Conservation (phyloP, 2,113 vertebrate genomes). For the Phycodurus eques region DNA sequence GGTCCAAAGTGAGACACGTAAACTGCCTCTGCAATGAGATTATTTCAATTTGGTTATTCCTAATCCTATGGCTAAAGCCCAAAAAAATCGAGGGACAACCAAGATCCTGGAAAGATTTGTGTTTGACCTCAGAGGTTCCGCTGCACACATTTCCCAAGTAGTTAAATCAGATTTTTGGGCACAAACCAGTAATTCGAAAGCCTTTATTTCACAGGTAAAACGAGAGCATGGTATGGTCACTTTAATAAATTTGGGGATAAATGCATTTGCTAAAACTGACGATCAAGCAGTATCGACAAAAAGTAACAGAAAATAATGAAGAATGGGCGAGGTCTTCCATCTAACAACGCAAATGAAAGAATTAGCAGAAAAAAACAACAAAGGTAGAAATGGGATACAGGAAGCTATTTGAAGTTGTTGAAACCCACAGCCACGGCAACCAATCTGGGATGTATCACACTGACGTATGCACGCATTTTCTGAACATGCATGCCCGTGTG, state of each 20-base stretch:
- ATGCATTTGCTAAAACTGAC: background rate
- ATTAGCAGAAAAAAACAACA: background rate
- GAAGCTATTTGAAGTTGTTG: conserved; percentile 26
- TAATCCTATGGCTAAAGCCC: too few species aligned
- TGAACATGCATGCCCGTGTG: conserved; percentile 8
- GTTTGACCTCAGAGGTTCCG: too few species aligned
- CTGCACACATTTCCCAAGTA: too few species aligned
- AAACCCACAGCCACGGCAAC: conserved; percentile 41
- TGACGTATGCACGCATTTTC: conserved; percentile 9
- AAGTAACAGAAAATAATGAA: background rate
- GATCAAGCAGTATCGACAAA: background rate
- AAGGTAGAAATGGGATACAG: conserved; percentile 37
- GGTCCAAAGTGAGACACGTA: too few species aligned
- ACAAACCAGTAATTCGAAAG: too few species aligned
- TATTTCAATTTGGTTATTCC: too few species aligned
- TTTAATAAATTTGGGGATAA: background rate
- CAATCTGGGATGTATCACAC: conserved; percentile 19
- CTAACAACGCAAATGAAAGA: background rate
- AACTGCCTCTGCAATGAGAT: too few species aligned
- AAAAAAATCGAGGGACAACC: too few species aligned
- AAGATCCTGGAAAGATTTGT: too few species aligned
- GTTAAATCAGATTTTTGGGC: too few species aligned
- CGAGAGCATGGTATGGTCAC: background rate
- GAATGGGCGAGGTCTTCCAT: background rate
- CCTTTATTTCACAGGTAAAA: background rate